Evolutionary conservation across 2,113 vertebrate species (phyloP).

Genomic region (Ailurus styani): DNA sequence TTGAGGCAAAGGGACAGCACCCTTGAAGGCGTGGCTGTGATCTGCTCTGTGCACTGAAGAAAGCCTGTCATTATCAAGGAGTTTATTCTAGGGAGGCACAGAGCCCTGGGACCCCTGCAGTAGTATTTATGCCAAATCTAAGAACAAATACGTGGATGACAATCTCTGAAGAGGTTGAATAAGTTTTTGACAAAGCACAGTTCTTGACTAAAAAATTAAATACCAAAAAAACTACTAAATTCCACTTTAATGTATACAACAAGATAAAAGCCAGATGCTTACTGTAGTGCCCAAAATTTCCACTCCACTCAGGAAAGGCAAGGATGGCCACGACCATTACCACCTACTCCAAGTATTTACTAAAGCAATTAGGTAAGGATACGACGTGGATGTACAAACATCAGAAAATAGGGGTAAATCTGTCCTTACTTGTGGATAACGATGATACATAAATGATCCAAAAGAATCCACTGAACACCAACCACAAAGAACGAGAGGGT

Average conservation of each 20-base stretch:
- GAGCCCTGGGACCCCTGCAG: rapidly evolving
- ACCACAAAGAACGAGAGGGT: not conserved
- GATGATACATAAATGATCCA: not conserved
- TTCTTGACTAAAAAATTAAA: not conserved
- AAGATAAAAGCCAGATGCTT: not conserved
- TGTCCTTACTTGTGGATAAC: not conserved
- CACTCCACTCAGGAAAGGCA: not conserved
- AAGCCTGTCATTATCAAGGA: not conserved
- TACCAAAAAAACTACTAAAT: not conserved
- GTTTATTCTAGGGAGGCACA: not conserved
- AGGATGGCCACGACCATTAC: too few species aligned
- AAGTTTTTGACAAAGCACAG: not conserved
- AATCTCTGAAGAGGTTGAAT: not conserved
- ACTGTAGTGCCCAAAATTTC: not conserved
- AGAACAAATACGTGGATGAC: not conserved
- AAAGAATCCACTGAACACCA: not conserved
- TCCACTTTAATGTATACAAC: not conserved
- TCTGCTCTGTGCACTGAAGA: not conserved
- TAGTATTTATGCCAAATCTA: rapidly evolving
- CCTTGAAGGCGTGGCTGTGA: not conserved
- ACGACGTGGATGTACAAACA: not conserved
- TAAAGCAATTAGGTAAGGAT: not conserved
- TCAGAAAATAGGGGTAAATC: not conserved
- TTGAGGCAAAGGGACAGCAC: not conserved
- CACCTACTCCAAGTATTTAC: too few species aligned